phyloP scores from a whole-genome alignment of 2,113 vertebrate genomes.

The Microtus richardsoni region DNA sequence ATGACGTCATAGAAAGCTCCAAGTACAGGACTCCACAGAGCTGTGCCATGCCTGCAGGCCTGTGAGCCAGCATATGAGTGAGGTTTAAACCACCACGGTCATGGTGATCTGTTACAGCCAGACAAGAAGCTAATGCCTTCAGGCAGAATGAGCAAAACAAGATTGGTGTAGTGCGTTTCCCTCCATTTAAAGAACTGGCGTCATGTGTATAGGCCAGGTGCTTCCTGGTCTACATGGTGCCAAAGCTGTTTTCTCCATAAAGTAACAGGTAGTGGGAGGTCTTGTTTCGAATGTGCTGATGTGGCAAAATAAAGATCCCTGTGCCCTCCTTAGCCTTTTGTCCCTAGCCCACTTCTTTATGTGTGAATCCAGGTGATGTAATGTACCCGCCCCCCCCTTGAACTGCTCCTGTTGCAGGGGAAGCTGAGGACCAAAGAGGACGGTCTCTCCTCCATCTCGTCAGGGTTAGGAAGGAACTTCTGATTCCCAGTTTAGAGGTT shows the following conservation, averaged over 20 bases:
- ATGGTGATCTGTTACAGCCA: neutral
- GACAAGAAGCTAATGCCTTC: neutral
- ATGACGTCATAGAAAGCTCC: neutral
- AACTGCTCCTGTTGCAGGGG: neutral
- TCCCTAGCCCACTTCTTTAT: neutral
- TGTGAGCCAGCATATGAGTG: neutral
- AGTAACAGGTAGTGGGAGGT: neutral
- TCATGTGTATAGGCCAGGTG: neutral
- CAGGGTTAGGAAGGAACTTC: neutral
- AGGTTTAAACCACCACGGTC: neutral
- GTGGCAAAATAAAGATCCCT: neutral
- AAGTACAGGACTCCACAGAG: neutral
- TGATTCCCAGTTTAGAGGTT: neutral
- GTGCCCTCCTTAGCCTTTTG: neutral
- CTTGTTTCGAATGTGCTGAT: neutral
- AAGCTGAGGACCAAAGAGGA: neutral
- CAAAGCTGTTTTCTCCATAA: slow-evolving; percentile 6
- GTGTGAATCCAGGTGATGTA: neutral
- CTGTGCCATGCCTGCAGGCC: neutral
- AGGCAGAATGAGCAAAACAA: slow-evolving; percentile 9
- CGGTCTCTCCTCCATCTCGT: neutral
- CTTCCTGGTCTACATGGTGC: neutral
- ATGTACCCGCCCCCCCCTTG: neutral
- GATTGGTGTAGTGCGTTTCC: neutral
- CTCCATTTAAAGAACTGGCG: neutral